A percentile compares a stretch with the other conserved stretches of the same genome.
Evolutionary conservation across 2,888 invertebrate genomes (phyloP).

Genomic region (Eristalis intricaria): DNA sequence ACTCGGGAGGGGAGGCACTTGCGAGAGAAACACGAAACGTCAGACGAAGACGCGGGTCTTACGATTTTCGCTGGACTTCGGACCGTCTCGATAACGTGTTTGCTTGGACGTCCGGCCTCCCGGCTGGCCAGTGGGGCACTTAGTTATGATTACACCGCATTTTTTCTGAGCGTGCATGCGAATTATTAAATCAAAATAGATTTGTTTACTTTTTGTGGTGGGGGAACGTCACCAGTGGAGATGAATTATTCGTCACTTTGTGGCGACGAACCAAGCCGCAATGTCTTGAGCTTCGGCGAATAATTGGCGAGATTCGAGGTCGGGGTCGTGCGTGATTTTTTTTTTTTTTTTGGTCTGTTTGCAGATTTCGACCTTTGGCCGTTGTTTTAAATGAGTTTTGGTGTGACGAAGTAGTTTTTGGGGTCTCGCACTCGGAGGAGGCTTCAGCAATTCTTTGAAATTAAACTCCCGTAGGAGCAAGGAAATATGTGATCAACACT

Average conservation of each 20-base stretch:
- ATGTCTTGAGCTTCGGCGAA: not conserved
- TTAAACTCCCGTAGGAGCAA: too few species aligned
- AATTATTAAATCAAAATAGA: not conserved
- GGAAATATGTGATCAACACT: too few species aligned
- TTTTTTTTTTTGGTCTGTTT: not conserved
- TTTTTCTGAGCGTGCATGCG: not conserved
- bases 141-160: not conserved
- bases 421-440: too few species aligned
- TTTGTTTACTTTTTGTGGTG: not conserved
- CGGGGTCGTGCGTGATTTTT: not conserved
- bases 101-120: not conserved
- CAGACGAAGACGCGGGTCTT: not conserved
- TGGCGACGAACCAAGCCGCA: not conserved
- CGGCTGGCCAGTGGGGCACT: not conserved
- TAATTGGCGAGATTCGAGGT: not conserved
- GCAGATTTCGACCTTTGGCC: not conserved
- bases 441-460: too few species aligned
- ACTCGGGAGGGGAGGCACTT: too few species aligned
- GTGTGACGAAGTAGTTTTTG: not conserved
- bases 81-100: not conserved
- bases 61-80: slow-evolving; percentile 17
- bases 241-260: not conserved
- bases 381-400: not conserved
- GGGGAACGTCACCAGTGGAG: not conserved
- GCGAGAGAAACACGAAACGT: not conserved